phyloP scores from a whole-genome alignment of 2,797 vertebrate species.

The Macropus fuliginosus region DNA sequence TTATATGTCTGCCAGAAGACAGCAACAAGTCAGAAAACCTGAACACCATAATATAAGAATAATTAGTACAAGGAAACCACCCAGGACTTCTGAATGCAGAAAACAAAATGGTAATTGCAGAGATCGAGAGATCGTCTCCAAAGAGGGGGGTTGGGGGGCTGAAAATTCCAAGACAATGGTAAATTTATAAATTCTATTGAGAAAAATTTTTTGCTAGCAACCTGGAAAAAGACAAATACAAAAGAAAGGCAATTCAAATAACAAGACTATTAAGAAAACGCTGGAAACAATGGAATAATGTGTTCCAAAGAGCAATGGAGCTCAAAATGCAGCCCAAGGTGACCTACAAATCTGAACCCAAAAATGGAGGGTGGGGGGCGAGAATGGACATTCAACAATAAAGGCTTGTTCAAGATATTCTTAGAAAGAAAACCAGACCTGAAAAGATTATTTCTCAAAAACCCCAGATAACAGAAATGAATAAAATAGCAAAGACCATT shows the following conservation, averaged over 20 bases:
- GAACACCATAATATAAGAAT: too few species aligned
- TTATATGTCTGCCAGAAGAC: too few species aligned
- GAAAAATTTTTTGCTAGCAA: not conserved
- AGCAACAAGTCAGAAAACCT: too few species aligned
- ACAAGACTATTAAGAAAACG: not conserved
- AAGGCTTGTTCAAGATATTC: not conserved
- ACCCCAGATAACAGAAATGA: not conserved
- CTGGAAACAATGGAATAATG: not conserved
- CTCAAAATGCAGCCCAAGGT: not conserved
- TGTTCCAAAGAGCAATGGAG: not conserved
- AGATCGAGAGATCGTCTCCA: too few species aligned
- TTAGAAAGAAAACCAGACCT: not conserved
- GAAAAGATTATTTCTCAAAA: not conserved
- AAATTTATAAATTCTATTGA: not conserved
- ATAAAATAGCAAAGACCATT: not conserved
- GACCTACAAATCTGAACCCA: not conserved
- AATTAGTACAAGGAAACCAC: too few species aligned
- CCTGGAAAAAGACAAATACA: not conserved
- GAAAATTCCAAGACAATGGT: not conserved
- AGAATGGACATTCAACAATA: not conserved
- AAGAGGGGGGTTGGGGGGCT: too few species aligned
- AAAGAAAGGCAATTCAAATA: not conserved
- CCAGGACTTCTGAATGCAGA: too few species aligned
- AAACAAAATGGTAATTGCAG: too few species aligned
- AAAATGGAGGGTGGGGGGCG: too few species aligned